phyloP scores from a whole-genome alignment of 2,888 invertebrate species.

The Tholera decimalis region DNA sequence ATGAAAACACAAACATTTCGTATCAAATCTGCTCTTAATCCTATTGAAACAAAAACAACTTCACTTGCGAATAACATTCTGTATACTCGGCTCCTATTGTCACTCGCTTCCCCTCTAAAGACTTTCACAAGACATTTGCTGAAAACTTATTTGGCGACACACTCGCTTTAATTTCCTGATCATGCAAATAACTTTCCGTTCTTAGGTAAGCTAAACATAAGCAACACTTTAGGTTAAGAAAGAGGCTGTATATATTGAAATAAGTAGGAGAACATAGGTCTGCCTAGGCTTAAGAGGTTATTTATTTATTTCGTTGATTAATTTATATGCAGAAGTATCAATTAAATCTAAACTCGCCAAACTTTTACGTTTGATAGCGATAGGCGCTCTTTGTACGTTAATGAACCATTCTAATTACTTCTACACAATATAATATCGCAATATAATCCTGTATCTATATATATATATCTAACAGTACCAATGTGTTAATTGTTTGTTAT shows the following conservation, averaged over 20 bases:
- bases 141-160: slow-evolving; percentile 41
- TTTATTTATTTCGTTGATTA: too few relatives aligned
- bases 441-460: too few relatives aligned
- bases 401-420: too few relatives aligned
- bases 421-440: too few relatives aligned
- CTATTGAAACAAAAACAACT: slow-evolving; percentile 36
- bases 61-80: slow-evolving; percentile 15
- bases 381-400: too few relatives aligned
- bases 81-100: slow-evolving; percentile 19
- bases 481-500: too few relatives aligned
- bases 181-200: slow-evolving; percentile 43
- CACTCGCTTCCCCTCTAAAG: slow-evolving; percentile 43
- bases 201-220: slow-evolving; percentile 22
- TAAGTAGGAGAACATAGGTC: background rate
- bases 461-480: too few relatives aligned
- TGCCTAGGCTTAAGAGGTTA: background rate
- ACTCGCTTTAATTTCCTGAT: slow-evolving; percentile 59
- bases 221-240: slow-evolving; percentile 17
- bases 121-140: slow-evolving; percentile 44
- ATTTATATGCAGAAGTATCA: too few relatives aligned
- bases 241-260: background rate
- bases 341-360: too few relatives aligned
- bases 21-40: slow-evolving; percentile 1
- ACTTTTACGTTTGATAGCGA: too few relatives aligned
- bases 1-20: slow-evolving; percentile 3